These are phyloP conservation scores for Hirundo rustica DNA, from an alignment of 2,797 vertebrate genomes.

Conservation along the genomic window DNA sequence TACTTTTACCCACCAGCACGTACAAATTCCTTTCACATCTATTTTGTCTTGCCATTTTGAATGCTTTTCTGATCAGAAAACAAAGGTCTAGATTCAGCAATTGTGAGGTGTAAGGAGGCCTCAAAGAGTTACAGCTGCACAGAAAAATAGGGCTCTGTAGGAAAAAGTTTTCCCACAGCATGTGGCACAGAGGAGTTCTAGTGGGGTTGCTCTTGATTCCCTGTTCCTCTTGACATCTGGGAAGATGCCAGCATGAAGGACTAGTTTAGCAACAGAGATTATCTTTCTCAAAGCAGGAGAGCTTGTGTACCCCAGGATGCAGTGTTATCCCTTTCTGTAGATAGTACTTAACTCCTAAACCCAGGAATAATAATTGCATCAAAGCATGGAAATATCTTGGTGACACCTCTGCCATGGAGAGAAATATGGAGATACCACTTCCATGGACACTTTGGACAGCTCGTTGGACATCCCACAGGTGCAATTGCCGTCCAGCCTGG, in stretches of 20 bases:
- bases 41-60: not conserved
- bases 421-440: not conserved
- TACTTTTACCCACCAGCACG: not conserved
- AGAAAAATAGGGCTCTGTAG: not conserved
- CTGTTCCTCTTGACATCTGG: not conserved
- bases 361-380: not conserved
- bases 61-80: not conserved
- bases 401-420: fast-evolving
- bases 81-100: not conserved
- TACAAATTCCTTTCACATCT: not conserved
- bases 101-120: not conserved
- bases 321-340: not conserved
- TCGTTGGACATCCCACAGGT: not conserved
- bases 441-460: fast-evolving
- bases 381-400: not conserved
- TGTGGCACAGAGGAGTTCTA: not conserved
- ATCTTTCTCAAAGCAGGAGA: not conserved
- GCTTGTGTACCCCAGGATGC: not conserved
- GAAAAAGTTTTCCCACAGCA: not conserved
- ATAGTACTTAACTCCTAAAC: not conserved
- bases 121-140: not conserved
- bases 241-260: not conserved
- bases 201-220: not conserved
- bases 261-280: not conserved
- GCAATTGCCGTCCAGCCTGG: not conserved